These are phyloP conservation scores for Harpagoxenus sublaevis DNA, from an alignment of 2,888 invertebrate genomes.

Conservation along the genomic window DNA sequence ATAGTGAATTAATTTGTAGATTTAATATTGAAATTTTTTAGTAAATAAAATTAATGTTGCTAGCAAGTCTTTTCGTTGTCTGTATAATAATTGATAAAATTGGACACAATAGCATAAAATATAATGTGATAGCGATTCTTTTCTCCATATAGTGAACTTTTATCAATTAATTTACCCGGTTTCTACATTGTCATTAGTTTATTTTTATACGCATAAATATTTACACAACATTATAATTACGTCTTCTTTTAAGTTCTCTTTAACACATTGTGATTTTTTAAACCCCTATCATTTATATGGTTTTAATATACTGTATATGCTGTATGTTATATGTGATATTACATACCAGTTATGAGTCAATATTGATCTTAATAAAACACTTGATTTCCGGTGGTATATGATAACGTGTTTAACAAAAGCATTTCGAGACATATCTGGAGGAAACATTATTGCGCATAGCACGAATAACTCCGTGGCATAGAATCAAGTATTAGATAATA, in stretches of 20 bases:
- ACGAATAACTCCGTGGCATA: slow-evolving; percentile 8
- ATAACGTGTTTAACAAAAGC: background rate
- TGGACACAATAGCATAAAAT: too few relatives aligned
- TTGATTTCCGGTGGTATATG: background rate
- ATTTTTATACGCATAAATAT: too few relatives aligned
- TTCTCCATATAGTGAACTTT: too few relatives aligned
- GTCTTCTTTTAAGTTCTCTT: background rate
- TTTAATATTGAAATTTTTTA: too few relatives aligned
- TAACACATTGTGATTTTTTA: background rate
- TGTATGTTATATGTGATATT: too few relatives aligned
- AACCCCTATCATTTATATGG: background rate
- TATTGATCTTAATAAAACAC: background rate
- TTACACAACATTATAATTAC: background rate
- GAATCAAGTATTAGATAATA: slow-evolving; percentile 36
- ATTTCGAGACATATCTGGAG: background rate
- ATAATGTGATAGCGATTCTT: too few relatives aligned
- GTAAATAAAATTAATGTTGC: too few relatives aligned
- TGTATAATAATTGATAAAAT: too few relatives aligned
- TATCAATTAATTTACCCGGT: too few relatives aligned
- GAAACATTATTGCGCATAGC: background rate
- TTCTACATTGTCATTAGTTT: too few relatives aligned
- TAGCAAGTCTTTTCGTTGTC: too few relatives aligned
- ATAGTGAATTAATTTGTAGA: too few relatives aligned
- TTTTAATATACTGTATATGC: background rate
- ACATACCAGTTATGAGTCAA: background rate